A percentile compares a stretch with the other conserved stretches of the same genome.
These are phyloP conservation scores for Eulacestoma nigropectus DNA, from an alignment of 2,113 vertebrate genomes.

Conservation along the genomic window DNA sequence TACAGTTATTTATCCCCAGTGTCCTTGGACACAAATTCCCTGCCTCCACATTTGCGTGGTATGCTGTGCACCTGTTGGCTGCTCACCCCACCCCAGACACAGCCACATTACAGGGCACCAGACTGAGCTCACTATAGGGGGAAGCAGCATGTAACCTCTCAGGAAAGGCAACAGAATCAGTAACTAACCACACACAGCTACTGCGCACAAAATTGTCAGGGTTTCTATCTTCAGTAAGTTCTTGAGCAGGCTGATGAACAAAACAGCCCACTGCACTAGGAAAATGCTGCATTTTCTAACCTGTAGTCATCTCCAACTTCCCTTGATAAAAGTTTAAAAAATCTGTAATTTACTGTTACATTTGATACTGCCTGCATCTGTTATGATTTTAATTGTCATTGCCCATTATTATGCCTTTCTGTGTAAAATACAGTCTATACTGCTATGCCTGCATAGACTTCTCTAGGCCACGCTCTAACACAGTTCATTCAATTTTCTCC, in stretches of 20 bases:
- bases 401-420: neutral
- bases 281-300: neutral
- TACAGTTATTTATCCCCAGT: neutral
- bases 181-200: neutral
- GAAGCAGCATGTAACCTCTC: neutral
- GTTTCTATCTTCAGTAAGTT: neutral
- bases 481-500: neutral
- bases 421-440: neutral
- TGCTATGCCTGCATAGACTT: neutral
- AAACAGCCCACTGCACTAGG: neutral
- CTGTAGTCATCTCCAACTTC: neutral
- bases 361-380: neutral
- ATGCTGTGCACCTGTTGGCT: slow-evolving; percentile 37
- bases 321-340: neutral
- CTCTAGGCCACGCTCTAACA: neutral
- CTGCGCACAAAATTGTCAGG: rapidly evolving
- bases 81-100: neutral
- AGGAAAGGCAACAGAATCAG: neutral
- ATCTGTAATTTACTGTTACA: neutral
- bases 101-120: neutral
- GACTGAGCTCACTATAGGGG: rapidly evolving
- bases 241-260: neutral
- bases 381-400: neutral
- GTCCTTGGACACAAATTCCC: slow-evolving; percentile 33
- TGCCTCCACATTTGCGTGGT: neutral